phyloP scores from a whole-genome alignment of 2,797 vertebrate species.

The Pelobates cultripes region DNA sequence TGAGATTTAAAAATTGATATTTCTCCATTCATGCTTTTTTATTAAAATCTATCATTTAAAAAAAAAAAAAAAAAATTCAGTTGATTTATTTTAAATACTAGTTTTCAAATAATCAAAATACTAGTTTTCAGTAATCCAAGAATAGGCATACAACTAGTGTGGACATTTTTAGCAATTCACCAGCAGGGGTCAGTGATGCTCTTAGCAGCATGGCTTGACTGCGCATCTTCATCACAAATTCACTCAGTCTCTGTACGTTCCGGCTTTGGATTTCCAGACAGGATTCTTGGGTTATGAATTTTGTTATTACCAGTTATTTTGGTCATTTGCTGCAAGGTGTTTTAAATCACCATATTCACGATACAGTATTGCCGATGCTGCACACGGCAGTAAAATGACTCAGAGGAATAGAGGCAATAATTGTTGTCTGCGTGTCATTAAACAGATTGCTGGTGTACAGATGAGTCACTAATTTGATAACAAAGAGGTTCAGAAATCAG shows the following conservation, averaged over 20 bases:
- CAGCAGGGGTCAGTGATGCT: slow-evolving; percentile 43
- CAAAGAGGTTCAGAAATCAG: slow-evolving; percentile 21
- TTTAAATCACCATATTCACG: slow-evolving; percentile 25
- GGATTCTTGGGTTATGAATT: not conserved
- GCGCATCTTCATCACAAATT: not conserved
- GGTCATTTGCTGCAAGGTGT: slow-evolving; percentile 6
- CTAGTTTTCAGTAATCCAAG: no score
- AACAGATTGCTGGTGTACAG: slow-evolving; percentile 2
- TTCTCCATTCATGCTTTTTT: no score
- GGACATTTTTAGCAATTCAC: not conserved
- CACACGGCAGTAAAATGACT: not conserved
- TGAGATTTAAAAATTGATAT: no score
- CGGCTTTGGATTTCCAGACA: not conserved
- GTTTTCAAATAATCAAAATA: no score
- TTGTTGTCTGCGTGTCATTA: slow-evolving; percentile 20
- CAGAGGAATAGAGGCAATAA: slow-evolving; percentile 22
- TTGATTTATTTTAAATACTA: no score
- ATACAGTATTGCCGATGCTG: not conserved
- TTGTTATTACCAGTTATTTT: slow-evolving; percentile 16
- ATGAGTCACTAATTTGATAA: slow-evolving; percentile 31
- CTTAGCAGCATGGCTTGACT: not conserved
- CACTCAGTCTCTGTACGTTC: not conserved
- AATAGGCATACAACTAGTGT: not conserved
- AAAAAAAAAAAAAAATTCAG: no score
- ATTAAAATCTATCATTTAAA: no score